phyloP scores from a whole-genome alignment of 2,797 vertebrate species.

The Podargus strigoides region DNA sequence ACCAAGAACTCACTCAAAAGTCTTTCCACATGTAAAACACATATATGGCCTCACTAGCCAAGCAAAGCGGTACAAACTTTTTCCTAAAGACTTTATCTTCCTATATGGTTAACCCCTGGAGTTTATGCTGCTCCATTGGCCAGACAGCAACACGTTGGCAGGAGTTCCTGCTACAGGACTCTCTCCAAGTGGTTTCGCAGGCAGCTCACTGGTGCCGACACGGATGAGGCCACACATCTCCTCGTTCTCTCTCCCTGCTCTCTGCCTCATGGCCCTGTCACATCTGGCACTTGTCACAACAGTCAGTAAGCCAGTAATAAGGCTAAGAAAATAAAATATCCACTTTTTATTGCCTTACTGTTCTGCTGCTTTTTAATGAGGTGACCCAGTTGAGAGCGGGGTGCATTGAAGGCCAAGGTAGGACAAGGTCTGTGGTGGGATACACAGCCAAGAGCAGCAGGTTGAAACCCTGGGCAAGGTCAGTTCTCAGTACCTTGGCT shows the following conservation, averaged over 20 bases:
- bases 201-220: background rate
- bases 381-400: background rate
- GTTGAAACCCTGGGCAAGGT: background rate
- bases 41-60: background rate
- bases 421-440: background rate
- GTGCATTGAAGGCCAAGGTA: background rate
- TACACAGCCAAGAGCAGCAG: background rate
- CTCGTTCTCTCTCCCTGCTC: background rate
- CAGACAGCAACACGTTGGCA: fast-evolving
- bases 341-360: background rate
- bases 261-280: background rate
- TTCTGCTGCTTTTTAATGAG: background rate
- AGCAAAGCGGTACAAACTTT: background rate
- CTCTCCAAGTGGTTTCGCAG: background rate
- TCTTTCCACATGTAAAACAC: background rate
- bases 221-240: background rate
- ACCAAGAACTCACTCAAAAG: background rate
- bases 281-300: background rate
- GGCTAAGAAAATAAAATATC: background rate
- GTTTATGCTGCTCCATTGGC: fast-evolving
- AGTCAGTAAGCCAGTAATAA: background rate
- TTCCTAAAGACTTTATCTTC: background rate
- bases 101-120: background rate
- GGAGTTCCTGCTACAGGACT: background rate
- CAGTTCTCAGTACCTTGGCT: background rate